Base-by-base conservation (phyloP, 2,797 vertebrate species). In the Manis crassicaudata region DNA sequence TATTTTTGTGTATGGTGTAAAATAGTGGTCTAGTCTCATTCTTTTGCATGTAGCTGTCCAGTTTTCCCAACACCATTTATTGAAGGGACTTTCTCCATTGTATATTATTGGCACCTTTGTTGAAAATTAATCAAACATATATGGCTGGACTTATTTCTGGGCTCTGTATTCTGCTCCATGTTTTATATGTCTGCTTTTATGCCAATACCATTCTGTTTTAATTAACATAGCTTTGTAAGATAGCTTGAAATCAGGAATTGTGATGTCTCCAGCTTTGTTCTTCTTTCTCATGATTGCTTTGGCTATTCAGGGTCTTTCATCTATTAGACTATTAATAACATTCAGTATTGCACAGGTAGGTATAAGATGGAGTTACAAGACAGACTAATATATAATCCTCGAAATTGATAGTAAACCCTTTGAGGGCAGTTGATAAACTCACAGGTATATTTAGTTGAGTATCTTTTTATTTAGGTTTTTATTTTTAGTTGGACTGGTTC, bases 301-400 rank as follows among this genome's bases (percentile, higher is more conserved):
- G 82, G 52, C 54, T 85, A 18, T 72, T 79, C 21, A 70, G 25
- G 21, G n/a, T 72, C 70, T 84, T 89, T 60, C 60, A 40, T 80
- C 60, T 95, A 16, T 58, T 35, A 56, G 56, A 58, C 25, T 83
- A 83, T 83, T 85, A 83, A 25, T 46, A 79, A 56, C 58, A 92
- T 37, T 92, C 12, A 90, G 4, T 43, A 18, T 60, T 79, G n/a
- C 23, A 70, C 32, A 94, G 5, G 23, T 93, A 84, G 16, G 73
- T 82, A 35, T 63, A 70, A 67, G 58, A 77, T 46, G 56, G 43
- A 75, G 52, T 76, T 92, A 37, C 7, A 32, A 88, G 62, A 40
- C n/a, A 84, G 46, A 81, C n/a, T 88, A 67, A 60, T 82, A 62
- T 94, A 84, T 91, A 92, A 70, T 90, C 14, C 63, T 87, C 58